phyloP scores from a whole-genome alignment of 2,888 invertebrate species.

The Elaeidobius kamerunicus region DNA sequence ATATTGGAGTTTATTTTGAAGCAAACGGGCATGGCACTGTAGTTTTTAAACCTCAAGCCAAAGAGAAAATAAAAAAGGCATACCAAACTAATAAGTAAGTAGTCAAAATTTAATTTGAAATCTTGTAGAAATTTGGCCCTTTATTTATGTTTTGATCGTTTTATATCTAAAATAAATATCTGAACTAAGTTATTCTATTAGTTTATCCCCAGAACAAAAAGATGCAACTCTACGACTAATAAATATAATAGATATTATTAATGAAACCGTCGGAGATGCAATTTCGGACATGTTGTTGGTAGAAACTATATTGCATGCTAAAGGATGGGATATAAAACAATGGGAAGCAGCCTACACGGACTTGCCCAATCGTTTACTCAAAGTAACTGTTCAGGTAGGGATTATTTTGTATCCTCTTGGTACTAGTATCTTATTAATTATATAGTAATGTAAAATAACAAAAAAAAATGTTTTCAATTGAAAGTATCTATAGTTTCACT shows the following conservation, averaged over 20 bases:
- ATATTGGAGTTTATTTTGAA: slow-evolving; percentile 97
- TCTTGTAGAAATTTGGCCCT: too few relatives aligned
- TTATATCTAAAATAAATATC: too few relatives aligned
- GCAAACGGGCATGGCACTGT: slow-evolving; percentile 99
- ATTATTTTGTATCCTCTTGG: too few relatives aligned
- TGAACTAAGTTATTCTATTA: slow-evolving; percentile 18
- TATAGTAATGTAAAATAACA: too few relatives aligned
- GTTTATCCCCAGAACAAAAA: slow-evolving; percentile 42
- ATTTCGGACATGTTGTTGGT: slow-evolving; percentile 93
- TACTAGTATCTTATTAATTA: too few relatives aligned
- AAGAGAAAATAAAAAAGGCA: slow-evolving; percentile 55
- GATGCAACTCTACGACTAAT: slow-evolving; percentile 63
- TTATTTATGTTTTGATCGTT: slow-evolving; percentile 2
- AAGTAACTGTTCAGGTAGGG: slow-evolving; percentile 75
- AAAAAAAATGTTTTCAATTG: too few relatives aligned
- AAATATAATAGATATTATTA: slow-evolving; percentile 79
- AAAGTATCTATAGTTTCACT: too few relatives aligned
- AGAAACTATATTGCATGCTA: slow-evolving; percentile 81
- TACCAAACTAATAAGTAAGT: slow-evolving; percentile 45
- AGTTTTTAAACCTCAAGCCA: slow-evolving; percentile 72
- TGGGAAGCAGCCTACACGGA: slow-evolving; percentile 85
- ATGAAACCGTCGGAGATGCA: slow-evolving; percentile 96
- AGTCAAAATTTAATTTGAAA: too few relatives aligned
- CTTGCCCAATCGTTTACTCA: slow-evolving; percentile 83
- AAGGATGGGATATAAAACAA: slow-evolving; percentile 72